Conservation (phyloP, 2,888 invertebrate species). For the Nephrotoma guestfalica region DNA sequence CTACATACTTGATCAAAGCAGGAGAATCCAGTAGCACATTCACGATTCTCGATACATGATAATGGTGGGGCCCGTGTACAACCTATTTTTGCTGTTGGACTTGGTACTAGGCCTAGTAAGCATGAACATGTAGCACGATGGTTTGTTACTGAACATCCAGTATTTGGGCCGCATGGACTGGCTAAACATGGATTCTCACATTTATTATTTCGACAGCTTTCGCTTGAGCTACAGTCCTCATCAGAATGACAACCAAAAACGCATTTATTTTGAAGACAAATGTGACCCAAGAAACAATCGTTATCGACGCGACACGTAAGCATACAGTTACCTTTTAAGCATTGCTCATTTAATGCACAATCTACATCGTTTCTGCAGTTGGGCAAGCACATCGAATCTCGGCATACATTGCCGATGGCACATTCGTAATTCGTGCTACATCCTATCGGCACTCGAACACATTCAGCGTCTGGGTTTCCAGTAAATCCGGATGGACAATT, state of each 20-base stretch:
- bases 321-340: slow-evolving; percentile 65
- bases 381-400: slow-evolving; percentile 69
- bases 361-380: slow-evolving; percentile 60
- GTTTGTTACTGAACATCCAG: slow-evolving; percentile 62
- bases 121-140: slow-evolving; percentile 74
- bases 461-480: slow-evolving; percentile 69
- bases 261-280: slow-evolving; percentile 74
- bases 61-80: slow-evolving; percentile 68
- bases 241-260: slow-evolving; percentile 73
- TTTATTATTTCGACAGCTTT: slow-evolving; percentile 65
- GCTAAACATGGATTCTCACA: slow-evolving; percentile 64
- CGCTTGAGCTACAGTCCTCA: slow-evolving; percentile 74
- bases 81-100: slow-evolving; percentile 76
- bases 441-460: slow-evolving; percentile 71
- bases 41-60: slow-evolving; percentile 60
- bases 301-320: slow-evolving; percentile 81
- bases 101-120: slow-evolving; percentile 62
- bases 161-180: slow-evolving; percentile 74
- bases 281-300: slow-evolving; percentile 83
- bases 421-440: slow-evolving; percentile 60
- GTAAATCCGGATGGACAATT: slow-evolving; percentile 75
- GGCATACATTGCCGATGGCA: slow-evolving; percentile 53
- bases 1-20: slow-evolving; percentile 63
- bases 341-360: slow-evolving; percentile 83
- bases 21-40: slow-evolving; percentile 54